phyloP scores from a whole-genome alignment of 2,888 invertebrate genomes.

The Morpho helenor region DNA sequence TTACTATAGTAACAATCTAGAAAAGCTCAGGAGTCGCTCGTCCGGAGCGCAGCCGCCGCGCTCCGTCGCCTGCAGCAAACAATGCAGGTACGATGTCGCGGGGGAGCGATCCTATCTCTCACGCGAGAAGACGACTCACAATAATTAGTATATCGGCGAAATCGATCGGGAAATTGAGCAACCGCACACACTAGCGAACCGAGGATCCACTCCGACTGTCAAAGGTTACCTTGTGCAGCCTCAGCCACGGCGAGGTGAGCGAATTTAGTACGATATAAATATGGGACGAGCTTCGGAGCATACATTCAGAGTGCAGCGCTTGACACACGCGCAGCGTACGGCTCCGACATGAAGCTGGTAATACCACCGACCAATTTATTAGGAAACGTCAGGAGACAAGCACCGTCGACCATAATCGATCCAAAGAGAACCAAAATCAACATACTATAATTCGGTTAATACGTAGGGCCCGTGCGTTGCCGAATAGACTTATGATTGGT shows the following conservation, averaged over 20 bases:
- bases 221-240: conserved; percentile 72
- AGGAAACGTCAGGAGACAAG: no score
- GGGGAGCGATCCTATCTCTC: conserved; percentile 2
- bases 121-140: conserved; percentile 28
- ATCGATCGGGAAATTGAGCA: conserved; percentile 60
- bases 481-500: no score
- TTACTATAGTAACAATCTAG: no score
- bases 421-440: no score
- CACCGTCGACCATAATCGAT: no score
- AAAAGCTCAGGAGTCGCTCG: no score
- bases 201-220: conserved; percentile 45
- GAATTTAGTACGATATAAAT: conserved; percentile 72
- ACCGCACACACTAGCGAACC: conserved; percentile 44
- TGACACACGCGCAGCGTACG: conserved; percentile 38
- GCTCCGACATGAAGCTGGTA: conserved; percentile 74
- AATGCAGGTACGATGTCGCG: conserved; percentile 4
- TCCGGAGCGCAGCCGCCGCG: no score
- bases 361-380: no score
- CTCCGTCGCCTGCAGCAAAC: no score
- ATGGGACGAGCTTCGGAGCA: conserved; percentile 52
- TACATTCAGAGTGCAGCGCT: conserved; percentile 60
- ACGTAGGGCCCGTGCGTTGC: no score
- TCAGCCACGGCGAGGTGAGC: conserved; percentile 61
- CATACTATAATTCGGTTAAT: no score
- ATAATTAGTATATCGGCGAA: conserved; percentile 65